Evolutionary conservation across 2,113 vertebrate genomes (phyloP).

Genomic region (Lucifuga dentata): DNA sequence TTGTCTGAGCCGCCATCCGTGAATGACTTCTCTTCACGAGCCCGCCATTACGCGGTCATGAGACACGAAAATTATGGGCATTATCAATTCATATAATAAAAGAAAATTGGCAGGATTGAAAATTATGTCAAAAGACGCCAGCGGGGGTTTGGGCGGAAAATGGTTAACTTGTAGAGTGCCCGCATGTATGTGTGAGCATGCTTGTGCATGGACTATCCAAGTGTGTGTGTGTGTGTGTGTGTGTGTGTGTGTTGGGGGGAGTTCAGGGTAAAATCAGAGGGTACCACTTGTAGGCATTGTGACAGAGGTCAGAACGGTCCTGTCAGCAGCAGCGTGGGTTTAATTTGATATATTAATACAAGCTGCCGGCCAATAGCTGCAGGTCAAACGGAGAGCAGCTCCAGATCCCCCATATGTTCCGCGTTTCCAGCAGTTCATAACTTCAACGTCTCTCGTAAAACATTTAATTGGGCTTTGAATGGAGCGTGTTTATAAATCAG

Average conservation of each 20-base stretch:
- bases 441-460: constrained; percentile 64
- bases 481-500: constrained; percentile 56
- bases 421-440: constrained; percentile 57
- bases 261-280: background rate
- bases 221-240: background rate
- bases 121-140: background rate
- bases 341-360: constrained; percentile 77
- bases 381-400: constrained; percentile 66
- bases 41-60: constrained; percentile 25
- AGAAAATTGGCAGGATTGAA: background rate
- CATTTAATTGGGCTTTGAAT: constrained; percentile 51
- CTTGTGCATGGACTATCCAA: too few relatives aligned
- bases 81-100: constrained; percentile 2
- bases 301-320: constrained; percentile 68
- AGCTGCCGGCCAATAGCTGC: constrained; percentile 67
- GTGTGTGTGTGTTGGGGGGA: background rate
- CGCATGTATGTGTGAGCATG: background rate
- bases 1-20: constrained; percentile 28
- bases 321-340: constrained; percentile 66
- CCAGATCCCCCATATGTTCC: constrained; percentile 59
- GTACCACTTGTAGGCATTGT: background rate
- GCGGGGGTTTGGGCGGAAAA: background rate
- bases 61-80: constrained; percentile 1
- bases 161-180: constrained; percentile 1
- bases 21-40: constrained; percentile 40